Percentiles rank a stretch among this genome's conserved stretches.
phyloP scores from a whole-genome alignment of 2,888 invertebrate genomes.

The Lordiphosa andalusiaca region DNA sequence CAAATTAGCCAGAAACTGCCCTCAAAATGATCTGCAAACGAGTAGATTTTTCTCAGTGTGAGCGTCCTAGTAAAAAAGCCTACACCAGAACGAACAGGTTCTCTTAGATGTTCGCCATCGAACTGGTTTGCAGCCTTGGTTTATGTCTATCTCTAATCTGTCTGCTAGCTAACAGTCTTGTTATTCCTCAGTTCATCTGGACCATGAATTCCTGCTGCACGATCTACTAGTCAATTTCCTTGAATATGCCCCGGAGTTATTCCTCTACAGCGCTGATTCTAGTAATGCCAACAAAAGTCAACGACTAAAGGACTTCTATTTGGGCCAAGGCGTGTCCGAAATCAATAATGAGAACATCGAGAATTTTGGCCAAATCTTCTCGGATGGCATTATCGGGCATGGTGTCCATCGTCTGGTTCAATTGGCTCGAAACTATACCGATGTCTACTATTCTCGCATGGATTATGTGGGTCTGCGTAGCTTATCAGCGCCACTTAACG shows the following conservation, averaged over 20 bases:
- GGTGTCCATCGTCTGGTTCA: constrained; percentile 83
- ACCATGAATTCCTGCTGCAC: constrained; percentile 53
- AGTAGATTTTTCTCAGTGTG: too few species aligned
- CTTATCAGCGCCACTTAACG: constrained; percentile 78
- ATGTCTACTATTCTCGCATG: constrained; percentile 83
- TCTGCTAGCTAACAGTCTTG: too few species aligned
- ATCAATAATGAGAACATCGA: constrained; percentile 41
- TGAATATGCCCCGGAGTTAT: constrained; percentile 73
- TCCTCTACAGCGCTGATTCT: constrained; percentile 71
- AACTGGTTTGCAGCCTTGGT: too few species aligned
- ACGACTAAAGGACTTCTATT: constrained; percentile 50
- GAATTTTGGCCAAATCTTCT: constrained; percentile 80
- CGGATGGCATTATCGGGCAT: constrained; percentile 83
- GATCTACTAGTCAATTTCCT: constrained; percentile 65
- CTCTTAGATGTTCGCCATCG: too few species aligned
- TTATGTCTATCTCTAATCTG: too few species aligned
- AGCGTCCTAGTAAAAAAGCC: too few species aligned
- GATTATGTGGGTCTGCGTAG: constrained; percentile 83
- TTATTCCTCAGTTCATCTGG: constrained; percentile 42
- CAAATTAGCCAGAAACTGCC: too few species aligned
- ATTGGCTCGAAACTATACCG: constrained; percentile 81
- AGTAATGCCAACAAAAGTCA: constrained; percentile 24
- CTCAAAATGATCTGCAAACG: too few species aligned
- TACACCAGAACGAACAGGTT: too few species aligned
- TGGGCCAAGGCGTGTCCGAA: constrained; percentile 25